Base-by-base conservation (phyloP, 2,113 vertebrate species). In the Perccottus glenii region DNA sequence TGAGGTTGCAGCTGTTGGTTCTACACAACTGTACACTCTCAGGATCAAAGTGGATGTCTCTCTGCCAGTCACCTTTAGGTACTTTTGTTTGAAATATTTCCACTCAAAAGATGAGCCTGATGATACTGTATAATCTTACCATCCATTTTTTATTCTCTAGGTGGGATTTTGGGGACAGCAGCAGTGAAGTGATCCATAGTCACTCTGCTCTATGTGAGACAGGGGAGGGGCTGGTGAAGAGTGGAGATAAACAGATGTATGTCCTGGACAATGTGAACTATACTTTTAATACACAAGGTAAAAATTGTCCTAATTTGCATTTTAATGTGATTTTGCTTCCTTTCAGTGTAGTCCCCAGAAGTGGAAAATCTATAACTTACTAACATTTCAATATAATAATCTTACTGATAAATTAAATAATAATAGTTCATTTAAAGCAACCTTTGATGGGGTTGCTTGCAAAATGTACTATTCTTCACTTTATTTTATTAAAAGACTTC, bases 141-240 rank as follows among this genome's bases (percentile, higher is more conserved):
- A 5, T 10, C 12, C 12, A 46, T 11, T 14, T 27, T 11, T 46
- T 4, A 55, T 36, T 38, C 3, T 12, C 36, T 46, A 94, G 94
- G 45, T 94, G 94, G 94, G 74, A 90, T 70, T 94, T 94, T 85
- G 93, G 90, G 15, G 93, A 92, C 59, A 74, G 77, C 12, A 83
- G 77, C 15, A 59, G 43, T 5, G 27, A 19, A 5, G 73, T 88
- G 46, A 49, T 83, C 51, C 88, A 52, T 45, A 64, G 16, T 4
- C 48, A 87, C n/a, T 14, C 79, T 57, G 80, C 93, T 50, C 80
- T 86, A 19, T 86, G 77, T 74, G 75, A 86, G 35, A 42, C 57
- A 9, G 64, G 47, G 9, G 60, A 77, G 3, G 59, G 47, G 1
- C 70, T 53, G 35, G 38, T 73, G n/a, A 78, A 86, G 27, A 63